Evolutionary conservation across 2,888 invertebrate genomes (phyloP).

Genomic region (Ornithoptera priamus): DNA sequence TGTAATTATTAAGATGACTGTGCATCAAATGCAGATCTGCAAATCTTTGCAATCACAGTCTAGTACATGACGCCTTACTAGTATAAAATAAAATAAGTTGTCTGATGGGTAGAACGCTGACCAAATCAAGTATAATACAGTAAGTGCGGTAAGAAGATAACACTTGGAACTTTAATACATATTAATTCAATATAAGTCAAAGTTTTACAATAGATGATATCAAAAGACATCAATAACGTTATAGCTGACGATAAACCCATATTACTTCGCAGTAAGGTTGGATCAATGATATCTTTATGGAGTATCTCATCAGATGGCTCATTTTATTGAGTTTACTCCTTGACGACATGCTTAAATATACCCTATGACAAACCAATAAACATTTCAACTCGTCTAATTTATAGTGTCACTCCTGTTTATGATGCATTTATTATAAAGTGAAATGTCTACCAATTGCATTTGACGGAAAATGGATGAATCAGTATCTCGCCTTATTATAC

Average conservation of each 20-base stretch:
- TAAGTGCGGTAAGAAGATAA: too few relatives aligned
- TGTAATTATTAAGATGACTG: too few relatives aligned
- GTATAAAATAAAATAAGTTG: too few relatives aligned
- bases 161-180: too few relatives aligned
- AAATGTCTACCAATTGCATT: conserved; percentile 2
- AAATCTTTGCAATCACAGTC: too few relatives aligned
- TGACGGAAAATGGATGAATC: background rate
- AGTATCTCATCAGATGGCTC: conserved; percentile 49
- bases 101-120: too few relatives aligned
- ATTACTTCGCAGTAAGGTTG: conserved; percentile 39
- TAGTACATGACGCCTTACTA: too few relatives aligned
- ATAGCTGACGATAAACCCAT: conserved; percentile 44
- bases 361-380: conserved; percentile 45
- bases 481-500: too few relatives aligned
- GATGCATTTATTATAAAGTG: conserved; percentile 32
- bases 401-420: conserved; percentile 43
- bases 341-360: conserved; percentile 25
- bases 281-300: conserved; percentile 51
- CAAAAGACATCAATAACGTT: conserved; percentile 40
- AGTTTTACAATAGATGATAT: conserved; percentile 6
- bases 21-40: too few relatives aligned
- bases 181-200: background rate
- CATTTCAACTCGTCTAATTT: conserved; percentile 45
- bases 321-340: conserved; percentile 46
- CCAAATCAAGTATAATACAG: too few relatives aligned